phyloP scores from a whole-genome alignment of 2,888 invertebrate genomes.

The Dolichopus griseipennis region DNA sequence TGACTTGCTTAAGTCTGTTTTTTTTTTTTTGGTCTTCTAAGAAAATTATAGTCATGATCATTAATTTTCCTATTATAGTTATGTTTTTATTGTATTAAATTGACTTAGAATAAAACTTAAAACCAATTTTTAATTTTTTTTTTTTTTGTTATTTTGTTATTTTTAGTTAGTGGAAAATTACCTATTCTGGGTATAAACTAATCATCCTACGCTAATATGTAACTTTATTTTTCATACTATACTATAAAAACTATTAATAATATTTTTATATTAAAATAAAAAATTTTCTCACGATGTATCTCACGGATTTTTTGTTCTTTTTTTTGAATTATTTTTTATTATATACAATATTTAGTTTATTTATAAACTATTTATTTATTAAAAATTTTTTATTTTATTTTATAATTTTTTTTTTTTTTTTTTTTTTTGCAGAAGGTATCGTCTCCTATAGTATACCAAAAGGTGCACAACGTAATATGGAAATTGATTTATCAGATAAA shows the following conservation, averaged over 20 bases:
- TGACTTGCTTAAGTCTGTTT: too few species aligned
- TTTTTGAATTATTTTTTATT: not conserved
- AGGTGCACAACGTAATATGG: conserved; percentile 59
- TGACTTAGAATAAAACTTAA: too few species aligned
- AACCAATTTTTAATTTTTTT: too few species aligned
- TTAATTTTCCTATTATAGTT: too few species aligned
- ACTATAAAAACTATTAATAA: too few species aligned
- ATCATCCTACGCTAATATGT: not conserved
- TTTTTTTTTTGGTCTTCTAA: too few species aligned
- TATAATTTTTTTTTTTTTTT: not conserved
- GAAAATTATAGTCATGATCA: too few species aligned
- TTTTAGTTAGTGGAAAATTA: too few species aligned
- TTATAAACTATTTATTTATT: conserved; percentile 4
- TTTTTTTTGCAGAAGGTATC: conserved; percentile 56
- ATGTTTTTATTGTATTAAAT: too few species aligned
- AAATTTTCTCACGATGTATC: not conserved
- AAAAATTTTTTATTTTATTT: conserved; percentile 1
- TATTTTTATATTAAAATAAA: not conserved
- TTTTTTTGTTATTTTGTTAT: too few species aligned
- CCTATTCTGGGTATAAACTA: too few species aligned
- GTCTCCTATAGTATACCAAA: conserved; percentile 71
- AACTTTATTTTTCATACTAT: not conserved
- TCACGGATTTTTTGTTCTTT: not conserved
- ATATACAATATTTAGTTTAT: not conserved
- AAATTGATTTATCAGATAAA: conserved; percentile 67